A percentile compares a stretch with the other conserved stretches of the same genome.
These are phyloP conservation scores for Dendroctonus ponderosae DNA, from an alignment of 1,140 invertebrate species.

Conservation along the genomic window DNA sequence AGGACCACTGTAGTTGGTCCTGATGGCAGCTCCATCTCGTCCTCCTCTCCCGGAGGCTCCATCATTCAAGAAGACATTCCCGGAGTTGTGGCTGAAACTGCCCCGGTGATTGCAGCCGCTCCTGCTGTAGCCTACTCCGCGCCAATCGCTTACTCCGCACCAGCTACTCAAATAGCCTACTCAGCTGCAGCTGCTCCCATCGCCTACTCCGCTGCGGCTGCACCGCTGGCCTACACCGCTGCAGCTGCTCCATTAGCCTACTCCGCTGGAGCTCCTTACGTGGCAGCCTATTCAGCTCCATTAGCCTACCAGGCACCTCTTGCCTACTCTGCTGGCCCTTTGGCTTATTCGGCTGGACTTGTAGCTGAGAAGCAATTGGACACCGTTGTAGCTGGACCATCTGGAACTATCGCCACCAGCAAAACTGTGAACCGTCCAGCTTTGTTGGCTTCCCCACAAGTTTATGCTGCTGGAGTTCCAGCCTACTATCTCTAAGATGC, in stretches of 20 bases:
- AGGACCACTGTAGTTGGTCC: slow-evolving; percentile 37
- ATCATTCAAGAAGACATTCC: slow-evolving; percentile 32
- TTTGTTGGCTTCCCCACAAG: slow-evolving; percentile 4
- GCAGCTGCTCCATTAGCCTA: background rate
- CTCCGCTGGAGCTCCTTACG: slow-evolving; percentile 3
- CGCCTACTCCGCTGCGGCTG: background rate
- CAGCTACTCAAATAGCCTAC: slow-evolving; percentile 2
- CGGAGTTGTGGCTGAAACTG: slow-evolving; percentile 23
- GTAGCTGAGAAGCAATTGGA: slow-evolving; percentile 13
- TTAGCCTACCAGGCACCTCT: slow-evolving; percentile 9
- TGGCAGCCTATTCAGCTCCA: slow-evolving; percentile 14
- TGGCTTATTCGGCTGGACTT: slow-evolving; percentile 2
- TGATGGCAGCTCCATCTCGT: slow-evolving; percentile 38
- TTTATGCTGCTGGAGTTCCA: slow-evolving; percentile 10
- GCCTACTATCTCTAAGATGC: slow-evolving; percentile 11
- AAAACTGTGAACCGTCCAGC: background rate
- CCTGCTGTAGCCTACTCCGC: background rate
- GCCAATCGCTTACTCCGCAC: slow-evolving; percentile 11
- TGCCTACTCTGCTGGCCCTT: background rate
- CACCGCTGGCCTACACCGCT: background rate
- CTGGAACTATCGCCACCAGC: slow-evolving; percentile 4
- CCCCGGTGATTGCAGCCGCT: slow-evolving; percentile 21
- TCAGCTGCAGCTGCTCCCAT: background rate
- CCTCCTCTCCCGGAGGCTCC: slow-evolving; percentile 35
- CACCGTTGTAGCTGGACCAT: slow-evolving; percentile 8